Base-by-base conservation (phyloP, 2,797 vertebrate species). In the Carcharodon carcharias region DNA sequence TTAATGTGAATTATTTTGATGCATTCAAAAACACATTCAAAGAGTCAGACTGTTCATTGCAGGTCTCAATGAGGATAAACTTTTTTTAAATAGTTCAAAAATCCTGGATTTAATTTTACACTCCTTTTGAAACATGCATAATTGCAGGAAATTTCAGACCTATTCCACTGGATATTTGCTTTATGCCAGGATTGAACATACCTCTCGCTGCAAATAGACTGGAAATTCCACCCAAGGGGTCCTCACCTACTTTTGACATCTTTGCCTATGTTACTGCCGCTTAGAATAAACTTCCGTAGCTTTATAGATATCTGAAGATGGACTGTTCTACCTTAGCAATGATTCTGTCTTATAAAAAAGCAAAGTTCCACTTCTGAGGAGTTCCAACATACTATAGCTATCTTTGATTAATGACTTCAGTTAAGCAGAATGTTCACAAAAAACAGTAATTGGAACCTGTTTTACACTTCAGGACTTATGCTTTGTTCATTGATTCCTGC, bases 391-490 rank as follows among this genome's bases (percentile, higher is more conserved):
- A 54, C 28, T 77, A 56, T 58, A 45, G 67, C 50, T 35, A 50
- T 21, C 94, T 56, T 93, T 95, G 69, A 95, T 56, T 56, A 28
- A 56, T n/a, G 94, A 73, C 18, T 95, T 50, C 50, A 56, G 61
- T 45, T 65, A 40, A 40, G 61, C n/a, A 93, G 91, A 67, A 69
- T 95, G 67, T 95, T 95, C 94, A 61, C 65, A 95, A 35, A 54
- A 65, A 26, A 69, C 23, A 28, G 16, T 95, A 95, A 54, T 31
- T 54, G 14, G 26, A 95, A 95, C 54, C 28, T 56, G 11, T 54
- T 77, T 95, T 56, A 73, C 69, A 73, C 6, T 73, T 54, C 23
- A 73, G 45, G 35, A 77, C 40, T 11, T 71, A 45, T 92, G 35
- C 28, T 92, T 54, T 95, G 45, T 31, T 54, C 40, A 16, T 16